A percentile compares a stretch with the other conserved stretches of the same genome.
phyloP scores from a whole-genome alignment of 2,888 invertebrate genomes.

The Abrostola tripartita region DNA sequence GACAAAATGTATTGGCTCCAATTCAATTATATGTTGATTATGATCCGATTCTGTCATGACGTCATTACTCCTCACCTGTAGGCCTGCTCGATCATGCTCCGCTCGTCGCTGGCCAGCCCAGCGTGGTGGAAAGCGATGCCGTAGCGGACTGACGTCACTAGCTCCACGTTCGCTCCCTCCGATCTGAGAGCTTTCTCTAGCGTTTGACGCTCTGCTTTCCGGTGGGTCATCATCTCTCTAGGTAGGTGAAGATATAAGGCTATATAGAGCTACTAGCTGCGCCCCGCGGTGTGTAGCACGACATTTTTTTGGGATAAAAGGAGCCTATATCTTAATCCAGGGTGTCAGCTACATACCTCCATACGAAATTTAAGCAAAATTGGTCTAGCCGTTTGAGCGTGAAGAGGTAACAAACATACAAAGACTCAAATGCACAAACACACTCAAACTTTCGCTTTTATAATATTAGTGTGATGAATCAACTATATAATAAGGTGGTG shows the following conservation, averaged over 20 bases:
- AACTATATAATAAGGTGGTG: too few relatives aligned
- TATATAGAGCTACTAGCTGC: not conserved
- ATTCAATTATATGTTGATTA: not conserved
- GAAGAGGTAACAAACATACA: too few relatives aligned
- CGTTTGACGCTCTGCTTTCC: constrained; percentile 62
- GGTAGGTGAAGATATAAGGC: not conserved
- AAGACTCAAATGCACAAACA: too few relatives aligned
- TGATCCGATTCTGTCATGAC: too few relatives aligned
- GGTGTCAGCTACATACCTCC: too few relatives aligned
- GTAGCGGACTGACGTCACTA: constrained; percentile 91
- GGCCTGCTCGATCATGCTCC: constrained; percentile 94
- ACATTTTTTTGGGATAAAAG: too few relatives aligned
- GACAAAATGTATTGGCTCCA: too few relatives aligned
- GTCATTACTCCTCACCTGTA: constrained; percentile 84
- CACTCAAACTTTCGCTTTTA: too few relatives aligned
- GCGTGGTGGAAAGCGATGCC: constrained; percentile 98
- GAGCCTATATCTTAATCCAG: too few relatives aligned
- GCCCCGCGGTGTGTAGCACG: not conserved
- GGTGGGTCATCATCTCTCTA: constrained; percentile 72
- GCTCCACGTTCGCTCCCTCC: constrained; percentile 90
- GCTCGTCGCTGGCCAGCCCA: constrained; percentile 95
- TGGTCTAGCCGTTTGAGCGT: too few relatives aligned
- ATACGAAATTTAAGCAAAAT: too few relatives aligned
- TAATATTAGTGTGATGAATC: too few relatives aligned
- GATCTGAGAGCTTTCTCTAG: constrained; percentile 86